Percentiles rank a stretch among this genome's conserved stretches.
These are phyloP conservation scores for Vireo altiloquus DNA, from an alignment of 2,113 vertebrate species.

Conservation along the genomic window DNA sequence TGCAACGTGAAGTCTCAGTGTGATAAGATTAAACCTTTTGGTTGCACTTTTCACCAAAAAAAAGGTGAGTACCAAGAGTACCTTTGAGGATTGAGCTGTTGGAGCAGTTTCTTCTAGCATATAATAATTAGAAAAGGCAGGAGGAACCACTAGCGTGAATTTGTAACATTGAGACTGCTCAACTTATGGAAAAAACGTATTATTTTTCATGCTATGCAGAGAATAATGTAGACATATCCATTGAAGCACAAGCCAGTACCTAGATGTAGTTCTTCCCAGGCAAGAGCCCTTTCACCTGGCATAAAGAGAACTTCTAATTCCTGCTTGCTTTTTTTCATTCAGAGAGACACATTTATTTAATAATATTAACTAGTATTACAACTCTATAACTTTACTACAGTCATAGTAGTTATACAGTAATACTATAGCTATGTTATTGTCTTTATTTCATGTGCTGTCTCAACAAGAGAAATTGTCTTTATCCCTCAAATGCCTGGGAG, in stretches of 20 bases:
- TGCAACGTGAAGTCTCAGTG: background rate
- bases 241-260: background rate
- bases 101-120: background rate
- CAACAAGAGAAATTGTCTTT: background rate
- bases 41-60: background rate
- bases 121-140: background rate
- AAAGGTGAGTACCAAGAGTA: background rate
- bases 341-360: background rate
- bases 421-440: background rate
- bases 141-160: background rate
- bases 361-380: background rate
- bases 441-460: background rate
- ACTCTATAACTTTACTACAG: background rate
- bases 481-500: background rate
- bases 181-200: background rate
- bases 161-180: background rate
- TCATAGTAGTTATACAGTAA: background rate
- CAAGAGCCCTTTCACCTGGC: background rate
- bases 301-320: background rate
- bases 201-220: background rate
- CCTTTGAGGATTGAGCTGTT: background rate
- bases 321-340: background rate
- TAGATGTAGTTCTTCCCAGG: background rate
- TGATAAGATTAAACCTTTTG: background rate
- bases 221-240: background rate